A percentile compares a stretch with the other conserved stretches of the same genome.
Conservation (phyloP, 2,113 vertebrate species). For the Corythornis madagascariensis region DNA sequence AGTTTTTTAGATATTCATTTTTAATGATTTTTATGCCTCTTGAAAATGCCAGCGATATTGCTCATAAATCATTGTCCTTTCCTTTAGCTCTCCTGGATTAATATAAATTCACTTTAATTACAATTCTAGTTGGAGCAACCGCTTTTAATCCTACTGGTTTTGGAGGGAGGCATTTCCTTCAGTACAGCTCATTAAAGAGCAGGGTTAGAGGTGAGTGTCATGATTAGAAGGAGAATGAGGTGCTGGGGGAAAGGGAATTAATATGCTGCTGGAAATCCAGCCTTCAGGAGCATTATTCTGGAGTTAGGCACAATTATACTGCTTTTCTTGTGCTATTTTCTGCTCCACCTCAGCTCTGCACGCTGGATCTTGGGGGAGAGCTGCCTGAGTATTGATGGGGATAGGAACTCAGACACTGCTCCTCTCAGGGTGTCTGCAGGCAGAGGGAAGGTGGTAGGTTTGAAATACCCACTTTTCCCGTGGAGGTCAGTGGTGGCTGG, state of each 20-base stretch:
- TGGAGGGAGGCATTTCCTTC: background rate
- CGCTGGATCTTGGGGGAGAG: no score
- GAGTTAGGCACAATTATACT: background rate
- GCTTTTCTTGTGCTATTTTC: background rate
- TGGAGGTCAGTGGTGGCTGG: background rate
- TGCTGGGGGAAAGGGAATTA: background rate
- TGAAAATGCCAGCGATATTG: constrained; percentile 74
- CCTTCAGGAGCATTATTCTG: background rate
- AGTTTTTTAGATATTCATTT: constrained; percentile 63
- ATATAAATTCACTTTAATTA: constrained; percentile 74
- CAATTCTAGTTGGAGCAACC: constrained; percentile 32
- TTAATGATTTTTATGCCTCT: constrained; percentile 64
- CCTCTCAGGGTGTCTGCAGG: background rate
- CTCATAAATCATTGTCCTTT: constrained; percentile 76
- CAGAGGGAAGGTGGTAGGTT: rapidly evolving
- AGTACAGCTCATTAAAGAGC: background rate
- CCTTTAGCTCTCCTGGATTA: constrained; percentile 67
- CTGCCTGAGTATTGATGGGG: rapidly evolving
- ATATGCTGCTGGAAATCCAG: background rate
- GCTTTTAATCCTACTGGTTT: constrained; percentile 50
- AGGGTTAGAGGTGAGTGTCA: background rate
- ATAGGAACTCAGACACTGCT: rapidly evolving
- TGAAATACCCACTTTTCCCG: rapidly evolving
- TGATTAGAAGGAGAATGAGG: background rate
- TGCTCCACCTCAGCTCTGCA: background rate